Evolutionary conservation across 2,113 vertebrate genomes (phyloP).

Genomic region (Oreochromis spilurus): DNA sequence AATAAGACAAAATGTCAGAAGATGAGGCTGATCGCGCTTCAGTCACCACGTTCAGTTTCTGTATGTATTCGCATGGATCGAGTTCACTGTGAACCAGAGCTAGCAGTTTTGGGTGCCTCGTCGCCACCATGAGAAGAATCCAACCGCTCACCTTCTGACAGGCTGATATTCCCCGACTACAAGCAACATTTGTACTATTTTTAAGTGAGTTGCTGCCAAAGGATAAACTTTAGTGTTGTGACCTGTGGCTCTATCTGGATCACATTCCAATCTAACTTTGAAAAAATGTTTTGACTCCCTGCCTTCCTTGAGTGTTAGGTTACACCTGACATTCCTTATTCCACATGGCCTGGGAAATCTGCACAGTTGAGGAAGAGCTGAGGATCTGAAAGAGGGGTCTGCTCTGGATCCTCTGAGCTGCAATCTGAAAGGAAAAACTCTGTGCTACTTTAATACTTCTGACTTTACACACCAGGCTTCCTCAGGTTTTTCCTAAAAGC

Average conservation of each 20-base stretch:
- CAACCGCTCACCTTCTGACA: background rate
- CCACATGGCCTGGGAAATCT: background rate
- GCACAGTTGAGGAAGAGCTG: background rate
- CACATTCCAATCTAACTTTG: background rate
- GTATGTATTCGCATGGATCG: background rate
- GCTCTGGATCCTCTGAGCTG: background rate
- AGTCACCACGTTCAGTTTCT: background rate
- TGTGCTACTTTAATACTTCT: background rate
- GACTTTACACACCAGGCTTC: background rate
- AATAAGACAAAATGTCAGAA: background rate
- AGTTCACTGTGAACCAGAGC: background rate
- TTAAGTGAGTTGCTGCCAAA: background rate
- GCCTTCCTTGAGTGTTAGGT: background rate
- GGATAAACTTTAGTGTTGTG: background rate
- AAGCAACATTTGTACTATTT: background rate
- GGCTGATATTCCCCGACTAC: background rate
- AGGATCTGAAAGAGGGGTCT: background rate
- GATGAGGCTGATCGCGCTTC: background rate
- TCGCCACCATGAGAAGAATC: background rate
- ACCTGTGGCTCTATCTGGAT: background rate
- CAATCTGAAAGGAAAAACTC: background rate
- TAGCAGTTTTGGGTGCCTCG: accelerated
- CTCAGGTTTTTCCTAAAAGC: background rate
- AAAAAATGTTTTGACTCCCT: background rate
- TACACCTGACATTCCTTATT: background rate